Conservation (phyloP, 1,140 invertebrate species). For the Linepithema humile region DNA sequence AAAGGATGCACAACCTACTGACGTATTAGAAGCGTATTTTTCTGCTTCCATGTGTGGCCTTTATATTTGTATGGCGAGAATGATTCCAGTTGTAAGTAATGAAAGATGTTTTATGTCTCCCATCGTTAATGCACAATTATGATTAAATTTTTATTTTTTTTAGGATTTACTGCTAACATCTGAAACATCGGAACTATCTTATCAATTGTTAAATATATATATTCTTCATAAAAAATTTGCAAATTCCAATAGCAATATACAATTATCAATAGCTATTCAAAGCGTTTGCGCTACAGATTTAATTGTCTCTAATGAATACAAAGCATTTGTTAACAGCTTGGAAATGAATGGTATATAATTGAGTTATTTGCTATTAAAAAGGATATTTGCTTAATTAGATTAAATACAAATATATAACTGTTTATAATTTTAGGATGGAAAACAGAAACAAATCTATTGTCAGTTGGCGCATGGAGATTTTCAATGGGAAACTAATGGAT, state of each 20-base stretch:
- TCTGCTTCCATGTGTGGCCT: constrained; percentile 83
- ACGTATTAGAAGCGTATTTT: constrained; percentile 85
- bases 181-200: constrained; percentile 59
- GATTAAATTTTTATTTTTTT: background rate
- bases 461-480: constrained; percentile 81
- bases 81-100: constrained; percentile 62
- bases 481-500: background rate
- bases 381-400: no score
- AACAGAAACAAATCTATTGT: constrained; percentile 83
- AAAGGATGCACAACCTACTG: constrained; percentile 77
- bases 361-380: background rate
- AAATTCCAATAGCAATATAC: background rate
- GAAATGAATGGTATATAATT: constrained; percentile 76
- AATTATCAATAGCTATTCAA: constrained; percentile 53
- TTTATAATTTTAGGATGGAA: constrained; percentile 83
- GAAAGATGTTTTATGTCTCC: background rate
- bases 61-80: constrained; percentile 59
- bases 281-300: constrained; percentile 52
- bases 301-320: constrained; percentile 78
- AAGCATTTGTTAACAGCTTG: constrained; percentile 82
- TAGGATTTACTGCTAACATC: constrained; percentile 55
- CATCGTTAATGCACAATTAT: background rate
- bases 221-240: constrained; percentile 72
- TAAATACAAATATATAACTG: constrained; percentile 27
- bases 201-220: constrained; percentile 64